These are phyloP conservation scores for Netelia virgata DNA, from an alignment of 2,888 invertebrate species.

Conservation along the genomic window DNA sequence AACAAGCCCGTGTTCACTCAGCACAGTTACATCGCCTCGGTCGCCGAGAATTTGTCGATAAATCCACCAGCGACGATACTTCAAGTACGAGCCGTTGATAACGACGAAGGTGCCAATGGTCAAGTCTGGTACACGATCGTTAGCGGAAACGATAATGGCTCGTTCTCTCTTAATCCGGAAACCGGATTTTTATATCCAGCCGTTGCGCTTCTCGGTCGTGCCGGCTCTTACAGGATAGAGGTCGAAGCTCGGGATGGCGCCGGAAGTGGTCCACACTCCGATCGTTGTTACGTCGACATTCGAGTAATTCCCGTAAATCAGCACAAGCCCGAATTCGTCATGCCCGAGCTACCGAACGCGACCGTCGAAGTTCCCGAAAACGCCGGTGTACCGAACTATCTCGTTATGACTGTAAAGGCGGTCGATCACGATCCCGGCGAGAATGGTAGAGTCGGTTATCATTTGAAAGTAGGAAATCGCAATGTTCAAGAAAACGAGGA, in stretches of 20 bases:
- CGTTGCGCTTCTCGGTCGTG: constrained; percentile 89
- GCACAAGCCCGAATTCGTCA: constrained; percentile 92
- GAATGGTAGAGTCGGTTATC: constrained; percentile 94
- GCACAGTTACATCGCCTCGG: constrained; percentile 91
- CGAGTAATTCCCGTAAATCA: constrained; percentile 93
- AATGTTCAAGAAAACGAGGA: constrained; percentile 93
- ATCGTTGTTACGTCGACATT: constrained; percentile 91
- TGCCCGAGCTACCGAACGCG: constrained; percentile 91
- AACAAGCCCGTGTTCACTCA: constrained; percentile 93
- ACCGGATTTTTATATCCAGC: constrained; percentile 94
- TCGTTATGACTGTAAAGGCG: constrained; percentile 93
- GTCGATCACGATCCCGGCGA: constrained; percentile 93
- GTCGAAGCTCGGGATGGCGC: constrained; percentile 92
- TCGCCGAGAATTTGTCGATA: constrained; percentile 93
- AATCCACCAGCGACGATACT: constrained; percentile 92
- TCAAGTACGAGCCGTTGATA: constrained; percentile 91
- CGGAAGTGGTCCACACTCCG: constrained; percentile 89
- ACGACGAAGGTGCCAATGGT: constrained; percentile 92
- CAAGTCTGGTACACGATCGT: constrained; percentile 91
- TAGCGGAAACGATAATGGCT: constrained; percentile 88
- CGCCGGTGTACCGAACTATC: constrained; percentile 90
- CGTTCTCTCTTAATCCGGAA: constrained; percentile 91
- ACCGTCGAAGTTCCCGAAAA: constrained; percentile 95
- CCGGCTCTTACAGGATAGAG: constrained; percentile 87
- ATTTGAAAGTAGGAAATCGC: constrained; percentile 91